Evolutionary conservation across 1,140 invertebrate genomes (phyloP), one percentile per base, ranked within the genome.

Genomic region (Teleogryllus occipitalis): DNA sequence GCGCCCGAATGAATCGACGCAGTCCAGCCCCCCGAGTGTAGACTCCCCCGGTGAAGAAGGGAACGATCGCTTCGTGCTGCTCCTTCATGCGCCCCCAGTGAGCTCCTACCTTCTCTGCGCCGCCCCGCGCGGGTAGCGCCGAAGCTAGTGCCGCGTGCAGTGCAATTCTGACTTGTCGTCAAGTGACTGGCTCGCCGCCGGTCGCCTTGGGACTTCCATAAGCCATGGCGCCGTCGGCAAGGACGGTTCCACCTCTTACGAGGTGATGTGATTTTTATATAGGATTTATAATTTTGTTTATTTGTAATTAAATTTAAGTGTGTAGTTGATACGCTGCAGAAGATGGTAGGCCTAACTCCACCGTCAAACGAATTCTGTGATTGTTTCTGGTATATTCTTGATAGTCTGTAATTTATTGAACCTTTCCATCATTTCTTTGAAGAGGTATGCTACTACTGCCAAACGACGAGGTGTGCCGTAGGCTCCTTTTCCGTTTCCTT

Each of bases 261-360:
- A 65, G 18, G 54, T 65, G 10, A 65, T 65, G 54, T 65, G 54
- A 65, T 65, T 65, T 65, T 65, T 65, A 65, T 65, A 65, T 65
- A 65, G 54, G 10, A 65, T 65, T 65, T 65, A 65, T 65, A 65
- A 65, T 65, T 65, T 65, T 65, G 54, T 65, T 65, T 65, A 65
- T 65, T 65, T 65, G 54, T 65, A 65, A 65, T 18, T 65, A 14
- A 10, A 65, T 65, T 65, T 65, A 65, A 14, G 54, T 65, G 54
- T 65, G 54, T 65, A 65, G 54, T 65, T 65, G 54, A 65, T 65
- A 65, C 54, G 54, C 54, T 65, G 54, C 54, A 65, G 54, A 65
- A 65, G 54, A 65, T 65, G 54, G 54, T 65, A 65, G 54, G 54
- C 54, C 54, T 65, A 65, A 65, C 54, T 65, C 54, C 54, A 18